Conservation (phyloP, 2,113 vertebrate species). For the Rafetus swinhoei region DNA sequence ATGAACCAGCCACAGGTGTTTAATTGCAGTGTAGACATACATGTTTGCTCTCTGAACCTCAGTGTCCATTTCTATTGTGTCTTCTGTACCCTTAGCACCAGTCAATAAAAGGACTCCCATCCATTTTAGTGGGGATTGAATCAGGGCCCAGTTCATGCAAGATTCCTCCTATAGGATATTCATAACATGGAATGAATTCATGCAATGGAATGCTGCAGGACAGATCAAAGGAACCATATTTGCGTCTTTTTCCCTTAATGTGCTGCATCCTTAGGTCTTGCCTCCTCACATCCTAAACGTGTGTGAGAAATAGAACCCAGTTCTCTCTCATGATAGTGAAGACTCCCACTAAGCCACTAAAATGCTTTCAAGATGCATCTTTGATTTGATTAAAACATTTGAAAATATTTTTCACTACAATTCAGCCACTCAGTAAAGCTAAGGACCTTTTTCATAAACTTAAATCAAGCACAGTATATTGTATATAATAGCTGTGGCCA, state of each 20-base stretch:
- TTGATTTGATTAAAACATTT: neutral
- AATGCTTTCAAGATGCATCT: neutral
- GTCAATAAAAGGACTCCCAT: neutral
- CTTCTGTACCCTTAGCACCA: neutral
- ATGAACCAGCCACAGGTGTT: neutral
- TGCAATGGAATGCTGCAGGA: neutral
- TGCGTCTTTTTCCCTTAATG: neutral
- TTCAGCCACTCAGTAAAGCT: neutral
- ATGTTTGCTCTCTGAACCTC: fast-evolving
- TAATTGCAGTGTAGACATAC: neutral
- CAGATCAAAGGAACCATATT: neutral
- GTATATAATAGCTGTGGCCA: too few species aligned
- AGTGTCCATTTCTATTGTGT: neutral
- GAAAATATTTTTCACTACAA: neutral
- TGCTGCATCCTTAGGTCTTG: neutral
- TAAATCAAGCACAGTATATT: neutral
- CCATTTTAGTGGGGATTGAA: neutral
- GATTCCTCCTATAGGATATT: neutral
- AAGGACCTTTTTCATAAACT: neutral
- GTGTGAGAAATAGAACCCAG: neutral
- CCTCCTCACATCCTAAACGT: fast-evolving
- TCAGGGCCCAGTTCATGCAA: neutral
- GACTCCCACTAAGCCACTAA: fast-evolving
- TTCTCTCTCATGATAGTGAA: neutral
- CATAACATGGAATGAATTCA: neutral